Evolutionary conservation across 2,113 vertebrate genomes (phyloP).

Genomic region (Gadus macrocephalus): DNA sequence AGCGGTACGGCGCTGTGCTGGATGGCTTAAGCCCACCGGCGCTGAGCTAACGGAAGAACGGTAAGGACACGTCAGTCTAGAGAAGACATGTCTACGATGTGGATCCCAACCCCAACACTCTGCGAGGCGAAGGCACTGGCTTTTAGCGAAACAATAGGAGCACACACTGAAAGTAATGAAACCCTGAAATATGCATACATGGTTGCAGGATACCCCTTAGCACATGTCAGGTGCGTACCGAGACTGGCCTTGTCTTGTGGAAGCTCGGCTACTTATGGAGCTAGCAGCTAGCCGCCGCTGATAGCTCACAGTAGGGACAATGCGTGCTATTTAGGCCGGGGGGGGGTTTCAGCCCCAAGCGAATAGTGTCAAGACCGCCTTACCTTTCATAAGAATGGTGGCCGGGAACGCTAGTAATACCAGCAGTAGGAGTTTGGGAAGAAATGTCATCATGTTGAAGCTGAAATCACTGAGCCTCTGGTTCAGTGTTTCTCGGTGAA

Average conservation of each 20-base stretch:
- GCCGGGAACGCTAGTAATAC: conserved; percentile 60
- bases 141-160: background rate
- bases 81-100: background rate
- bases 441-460: conserved; percentile 56
- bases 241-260: conserved; percentile 30
- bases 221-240: conserved; percentile 9
- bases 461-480: conserved; percentile 41
- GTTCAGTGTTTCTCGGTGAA: conserved; percentile 9
- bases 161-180: background rate
- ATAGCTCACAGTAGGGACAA: no score
- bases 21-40: no score
- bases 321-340: no score
- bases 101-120: background rate
- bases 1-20: no score
- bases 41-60: background rate
- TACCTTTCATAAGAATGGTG: conserved; percentile 53
- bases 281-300: background rate
- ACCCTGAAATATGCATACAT: background rate
- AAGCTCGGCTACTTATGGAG: conserved; percentile 19
- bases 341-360: no score
- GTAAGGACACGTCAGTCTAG: conserved; percentile 69
- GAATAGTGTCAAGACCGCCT: background rate
- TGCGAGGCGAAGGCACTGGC: background rate
- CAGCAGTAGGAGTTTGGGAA: conserved; percentile 62
- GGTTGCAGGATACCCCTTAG: background rate